Percentiles rank a stretch among this genome's conserved stretches.
Conservation (phyloP, 2,113 vertebrate genomes). For the Oryzias celebensis region DNA sequence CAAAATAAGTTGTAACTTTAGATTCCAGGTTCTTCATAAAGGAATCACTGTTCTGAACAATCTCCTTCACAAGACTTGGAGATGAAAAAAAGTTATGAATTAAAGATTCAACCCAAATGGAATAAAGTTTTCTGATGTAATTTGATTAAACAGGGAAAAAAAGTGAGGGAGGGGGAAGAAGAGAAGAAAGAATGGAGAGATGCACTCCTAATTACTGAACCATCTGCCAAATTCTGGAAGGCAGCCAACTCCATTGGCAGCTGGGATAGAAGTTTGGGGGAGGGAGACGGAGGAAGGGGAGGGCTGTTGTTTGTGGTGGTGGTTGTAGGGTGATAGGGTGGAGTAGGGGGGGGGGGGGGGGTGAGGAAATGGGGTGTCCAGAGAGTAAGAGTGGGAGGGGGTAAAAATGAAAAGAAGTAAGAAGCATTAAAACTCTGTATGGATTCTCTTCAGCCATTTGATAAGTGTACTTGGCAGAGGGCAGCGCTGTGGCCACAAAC, state of each 20-base stretch:
- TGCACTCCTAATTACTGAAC: slow-evolving; percentile 83
- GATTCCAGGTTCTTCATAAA: slow-evolving; percentile 25
- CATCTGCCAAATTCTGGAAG: slow-evolving; percentile 87
- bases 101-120: slow-evolving; percentile 57
- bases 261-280: slow-evolving; percentile 75
- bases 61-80: slow-evolving; percentile 26
- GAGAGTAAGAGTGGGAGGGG: slow-evolving; percentile 53
- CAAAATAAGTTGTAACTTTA: slow-evolving; percentile 16
- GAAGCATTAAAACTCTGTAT: slow-evolving; percentile 55
- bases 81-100: slow-evolving; percentile 57
- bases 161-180: slow-evolving; percentile 50
- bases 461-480: slow-evolving; percentile 52
- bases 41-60: slow-evolving; percentile 23
- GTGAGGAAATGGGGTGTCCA: slow-evolving; percentile 60
- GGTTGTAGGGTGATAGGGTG: slow-evolving; percentile 32
- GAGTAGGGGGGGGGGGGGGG: slow-evolving; percentile 15
- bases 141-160: slow-evolving; percentile 81
- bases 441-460: slow-evolving; percentile 53
- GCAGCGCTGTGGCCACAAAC: slow-evolving; percentile 66
- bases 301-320: slow-evolving; percentile 49
- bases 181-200: slow-evolving; percentile 70
- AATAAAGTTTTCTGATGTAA: slow-evolving; percentile 79
- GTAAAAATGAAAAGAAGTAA: slow-evolving; percentile 55
- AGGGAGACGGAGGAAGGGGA: slow-evolving; percentile 60
- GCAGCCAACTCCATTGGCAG: slow-evolving; percentile 83